phyloP scores from a whole-genome alignment of 1,140 invertebrate genomes.

The Pteromalus puparum region DNA sequence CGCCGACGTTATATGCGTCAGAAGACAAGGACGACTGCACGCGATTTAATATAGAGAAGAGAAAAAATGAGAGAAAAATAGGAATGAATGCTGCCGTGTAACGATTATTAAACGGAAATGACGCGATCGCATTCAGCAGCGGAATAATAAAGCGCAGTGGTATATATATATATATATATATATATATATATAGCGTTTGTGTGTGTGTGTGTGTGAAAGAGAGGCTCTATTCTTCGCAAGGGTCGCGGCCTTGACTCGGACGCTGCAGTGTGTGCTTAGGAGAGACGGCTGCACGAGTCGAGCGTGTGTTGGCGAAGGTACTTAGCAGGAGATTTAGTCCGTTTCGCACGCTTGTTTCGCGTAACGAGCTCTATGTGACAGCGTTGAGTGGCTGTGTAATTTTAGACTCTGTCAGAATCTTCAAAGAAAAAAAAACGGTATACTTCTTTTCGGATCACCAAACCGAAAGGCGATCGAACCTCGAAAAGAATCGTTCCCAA shows the following conservation, averaged over 20 bases:
- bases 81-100: not conserved
- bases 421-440: not conserved
- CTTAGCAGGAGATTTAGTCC: not conserved
- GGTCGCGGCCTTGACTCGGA: conserved; percentile 59
- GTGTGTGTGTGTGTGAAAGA: not conserved
- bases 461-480: not conserved
- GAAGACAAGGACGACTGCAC: too few species aligned
- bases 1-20: not conserved
- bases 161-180: too few species aligned
- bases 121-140: not conserved
- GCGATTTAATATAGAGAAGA: not conserved
- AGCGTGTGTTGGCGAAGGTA: not conserved
- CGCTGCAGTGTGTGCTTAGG: conserved; percentile 38
- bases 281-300: too few species aligned
- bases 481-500: not conserved
- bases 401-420: not conserved
- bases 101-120: not conserved
- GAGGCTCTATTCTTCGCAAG: conserved; percentile 19
- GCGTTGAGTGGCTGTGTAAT: not conserved
- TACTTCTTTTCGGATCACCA: not conserved
- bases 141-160: too few species aligned
- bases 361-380: not conserved
- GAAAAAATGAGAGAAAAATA: not conserved
- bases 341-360: conserved; percentile 27
- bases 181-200: too few species aligned